These are phyloP conservation scores for Crossoptilon crossoptilon DNA, from an alignment of 2,797 vertebrate species.

Conservation along the genomic window DNA sequence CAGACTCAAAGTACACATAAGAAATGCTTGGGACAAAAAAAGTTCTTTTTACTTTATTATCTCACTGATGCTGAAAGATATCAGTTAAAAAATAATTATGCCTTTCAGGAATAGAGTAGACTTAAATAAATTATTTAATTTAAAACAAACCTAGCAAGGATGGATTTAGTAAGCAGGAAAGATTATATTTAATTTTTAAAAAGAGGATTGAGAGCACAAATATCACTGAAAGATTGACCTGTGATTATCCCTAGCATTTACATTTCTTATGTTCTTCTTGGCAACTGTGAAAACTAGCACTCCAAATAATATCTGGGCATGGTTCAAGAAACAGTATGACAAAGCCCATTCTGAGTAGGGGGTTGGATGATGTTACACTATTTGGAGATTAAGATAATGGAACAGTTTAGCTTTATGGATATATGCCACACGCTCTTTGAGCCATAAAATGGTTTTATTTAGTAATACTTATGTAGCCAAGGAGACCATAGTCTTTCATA, in stretches of 20 bases:
- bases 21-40: not conserved
- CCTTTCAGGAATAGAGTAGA: not conserved
- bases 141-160: not conserved
- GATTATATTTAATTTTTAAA: not conserved
- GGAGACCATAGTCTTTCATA: not conserved
- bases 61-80: not conserved
- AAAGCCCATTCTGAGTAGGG: not conserved
- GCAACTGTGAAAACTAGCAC: not conserved
- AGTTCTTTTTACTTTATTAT: not conserved
- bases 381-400: not conserved
- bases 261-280: not conserved
- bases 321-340: not conserved
- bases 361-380: not conserved
- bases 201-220: not conserved
- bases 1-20: fast-evolving
- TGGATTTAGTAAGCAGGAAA: not conserved
- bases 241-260: not conserved
- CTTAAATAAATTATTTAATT: not conserved
- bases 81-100: not conserved
- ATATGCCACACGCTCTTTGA: not conserved
- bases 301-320: not conserved
- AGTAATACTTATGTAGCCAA: not conserved
- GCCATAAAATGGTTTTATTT: slow-evolving; percentile 1
- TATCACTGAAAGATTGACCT: not conserved
- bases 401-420: slow-evolving; percentile 26